Base-by-base conservation (phyloP, 2,888 invertebrate species). In the Tiphia femorata region DNA sequence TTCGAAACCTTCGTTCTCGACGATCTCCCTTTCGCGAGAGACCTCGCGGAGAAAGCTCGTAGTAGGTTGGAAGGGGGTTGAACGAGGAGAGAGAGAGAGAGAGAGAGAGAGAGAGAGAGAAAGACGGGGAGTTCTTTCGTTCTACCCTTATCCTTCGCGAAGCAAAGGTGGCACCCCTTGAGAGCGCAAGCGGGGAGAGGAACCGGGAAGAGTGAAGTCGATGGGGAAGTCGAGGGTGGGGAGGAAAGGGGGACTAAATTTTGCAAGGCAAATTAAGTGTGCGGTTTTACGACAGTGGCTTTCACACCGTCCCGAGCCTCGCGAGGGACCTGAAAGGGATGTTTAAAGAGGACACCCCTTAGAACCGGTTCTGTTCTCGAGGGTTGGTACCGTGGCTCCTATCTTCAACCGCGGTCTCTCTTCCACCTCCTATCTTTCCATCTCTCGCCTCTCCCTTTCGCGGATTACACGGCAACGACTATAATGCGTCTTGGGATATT, bases 251-350 rank as follows among this genome's bases (percentile, higher is more conserved):
- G 64, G 72, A 71, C 74, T 78, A 76, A 78, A 81, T 81, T 81
- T 81, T 81, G 80, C 81, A 81, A 81, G 78, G 81, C 81, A 81
- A 81, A 81, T 81, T 81, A 81, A 82, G 81, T 80, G 81, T 78
- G 81, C 77, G 80, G 81, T 80, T 81, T 80, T 80, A 79, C 80
- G 80, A 79, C 79, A 73, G 74, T 71, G 77, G 79, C 70, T 71
- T 71, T 70, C 71, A 62, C 72, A 70, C 72, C 66, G 58, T 64
- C 40, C 30, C 61, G 49, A 57, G 51, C 44, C 59, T 64, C 65
- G 59, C 64, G 56, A 50, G 62, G 64, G 70, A 62, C 58, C 67
- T 62, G 67, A 75, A 70, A 67, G 73, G 73, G 74, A 67, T 75
- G 72, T 75, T 76, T 76, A 73, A 75, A 76, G 72, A 72, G 72